These are phyloP conservation scores for Xylocopa sonorina DNA, from an alignment of 1,140 invertebrate species.

Conservation along the genomic window DNA sequence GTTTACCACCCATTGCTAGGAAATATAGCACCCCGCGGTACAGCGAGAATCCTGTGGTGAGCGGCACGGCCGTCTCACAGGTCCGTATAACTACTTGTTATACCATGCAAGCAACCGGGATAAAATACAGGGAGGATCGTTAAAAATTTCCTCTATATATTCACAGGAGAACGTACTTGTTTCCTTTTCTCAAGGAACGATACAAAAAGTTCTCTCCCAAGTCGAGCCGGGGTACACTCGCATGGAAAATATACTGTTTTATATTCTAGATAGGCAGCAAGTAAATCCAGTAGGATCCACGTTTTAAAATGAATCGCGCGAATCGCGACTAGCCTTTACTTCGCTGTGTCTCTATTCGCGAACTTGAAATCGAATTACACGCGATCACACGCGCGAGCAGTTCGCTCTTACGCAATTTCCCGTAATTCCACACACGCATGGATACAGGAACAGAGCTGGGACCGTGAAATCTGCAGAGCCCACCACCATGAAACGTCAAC, in stretches of 20 bases:
- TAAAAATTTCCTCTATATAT: slow-evolving; percentile 16
- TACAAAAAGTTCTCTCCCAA: background rate
- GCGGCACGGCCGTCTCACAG: slow-evolving; percentile 38
- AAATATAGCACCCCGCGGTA: slow-evolving; percentile 62
- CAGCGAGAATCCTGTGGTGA: slow-evolving; percentile 45
- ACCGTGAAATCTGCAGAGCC: slow-evolving; percentile 24
- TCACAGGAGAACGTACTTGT: background rate
- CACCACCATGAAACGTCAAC: background rate
- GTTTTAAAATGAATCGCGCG: too few species aligned
- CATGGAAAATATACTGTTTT: background rate
- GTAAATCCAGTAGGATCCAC: too few species aligned
- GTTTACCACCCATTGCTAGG: slow-evolving; percentile 64
- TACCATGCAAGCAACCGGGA: slow-evolving; percentile 57
- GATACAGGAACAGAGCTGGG: slow-evolving; percentile 29
- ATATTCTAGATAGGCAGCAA: too few species aligned
- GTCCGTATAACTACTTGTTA: slow-evolving; percentile 60
- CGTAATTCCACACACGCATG: slow-evolving; percentile 38
- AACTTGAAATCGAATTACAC: slow-evolving; percentile 67
- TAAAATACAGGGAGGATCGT: slow-evolving; percentile 57
- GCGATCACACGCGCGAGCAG: slow-evolving; percentile 59
- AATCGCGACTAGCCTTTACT: slow-evolving; percentile 24
- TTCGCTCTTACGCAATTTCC: slow-evolving; percentile 58
- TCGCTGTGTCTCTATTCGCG: slow-evolving; percentile 65
- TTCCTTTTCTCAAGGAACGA: background rate
- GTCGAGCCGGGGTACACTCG: background rate